Conservation (phyloP, 2,797 vertebrate genomes). For the Protonibea diacanthus region DNA sequence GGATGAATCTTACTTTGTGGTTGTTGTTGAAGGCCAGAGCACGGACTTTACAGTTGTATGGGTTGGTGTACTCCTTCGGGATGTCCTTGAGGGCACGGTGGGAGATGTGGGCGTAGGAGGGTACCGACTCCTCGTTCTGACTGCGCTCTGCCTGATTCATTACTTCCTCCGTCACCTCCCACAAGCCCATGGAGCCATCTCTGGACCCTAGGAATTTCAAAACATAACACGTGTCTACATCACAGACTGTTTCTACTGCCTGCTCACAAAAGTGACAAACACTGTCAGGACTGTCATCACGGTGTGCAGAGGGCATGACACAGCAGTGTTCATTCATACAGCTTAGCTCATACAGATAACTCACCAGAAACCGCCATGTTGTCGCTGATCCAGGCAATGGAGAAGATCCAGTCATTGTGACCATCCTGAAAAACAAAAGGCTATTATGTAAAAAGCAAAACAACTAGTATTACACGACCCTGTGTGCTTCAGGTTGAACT, state of each 20-base stretch:
- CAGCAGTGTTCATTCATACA: constrained; percentile 19
- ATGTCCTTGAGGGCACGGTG: constrained; percentile 97
- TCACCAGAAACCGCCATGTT: constrained; percentile 98
- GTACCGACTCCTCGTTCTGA: constrained; percentile 89
- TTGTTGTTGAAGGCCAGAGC: constrained; percentile 97
- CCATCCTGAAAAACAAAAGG: constrained; percentile 88
- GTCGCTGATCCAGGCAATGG: constrained; percentile 99
- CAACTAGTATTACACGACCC: neutral
- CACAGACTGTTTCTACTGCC: neutral
- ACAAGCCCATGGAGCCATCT: constrained; percentile 98
- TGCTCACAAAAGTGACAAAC: neutral
- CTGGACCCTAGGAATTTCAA: constrained; percentile 89
- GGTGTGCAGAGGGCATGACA: neutral
- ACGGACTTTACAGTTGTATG: constrained; percentile 98
- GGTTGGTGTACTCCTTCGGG: constrained; percentile 96
- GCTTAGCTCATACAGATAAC: constrained; percentile 21
- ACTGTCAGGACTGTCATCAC: neutral
- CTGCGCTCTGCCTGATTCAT: constrained; percentile 88
- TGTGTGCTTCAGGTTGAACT: neutral
- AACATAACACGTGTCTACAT: neutral
- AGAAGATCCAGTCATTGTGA: constrained; percentile 99
- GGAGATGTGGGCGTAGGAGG: constrained; percentile 95
- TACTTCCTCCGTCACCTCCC: constrained; percentile 96
- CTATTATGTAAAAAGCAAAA: constrained; percentile 36
- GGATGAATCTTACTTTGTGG: constrained; percentile 88